Conservation (phyloP, 2,113 vertebrate species). For the Oenanthe oenanthe region DNA sequence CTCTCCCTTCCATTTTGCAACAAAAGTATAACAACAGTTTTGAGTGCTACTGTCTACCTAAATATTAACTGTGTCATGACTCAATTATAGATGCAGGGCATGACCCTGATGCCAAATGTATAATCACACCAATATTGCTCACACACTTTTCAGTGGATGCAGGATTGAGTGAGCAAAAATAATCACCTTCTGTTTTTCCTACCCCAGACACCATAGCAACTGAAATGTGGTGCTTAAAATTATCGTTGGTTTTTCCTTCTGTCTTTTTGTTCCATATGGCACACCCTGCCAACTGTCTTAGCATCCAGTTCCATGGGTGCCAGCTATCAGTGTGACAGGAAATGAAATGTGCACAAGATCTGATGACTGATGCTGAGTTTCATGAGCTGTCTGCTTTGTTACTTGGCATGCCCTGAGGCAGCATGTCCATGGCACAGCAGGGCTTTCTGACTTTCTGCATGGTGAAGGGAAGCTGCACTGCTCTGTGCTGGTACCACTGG, state of each 20-base stretch:
- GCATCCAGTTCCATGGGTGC: not conserved
- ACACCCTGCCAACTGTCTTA: not conserved
- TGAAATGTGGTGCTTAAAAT: not conserved
- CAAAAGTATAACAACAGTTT: not conserved
- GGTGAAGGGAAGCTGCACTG: not conserved
- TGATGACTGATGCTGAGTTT: not conserved
- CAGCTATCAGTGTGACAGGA: not conserved
- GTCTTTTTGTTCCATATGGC: not conserved
- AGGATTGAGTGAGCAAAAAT: not conserved
- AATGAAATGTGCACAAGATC: not conserved
- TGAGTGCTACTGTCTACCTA: not conserved
- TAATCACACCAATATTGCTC: not conserved
- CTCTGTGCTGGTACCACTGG: not conserved
- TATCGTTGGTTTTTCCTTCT: not conserved
- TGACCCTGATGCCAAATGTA: not conserved
- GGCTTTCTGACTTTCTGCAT: accelerated
- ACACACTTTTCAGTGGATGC: not conserved
- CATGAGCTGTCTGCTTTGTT: not conserved
- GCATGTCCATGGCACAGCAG: not conserved
- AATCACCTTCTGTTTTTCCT: not conserved
- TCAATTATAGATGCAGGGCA: not conserved
- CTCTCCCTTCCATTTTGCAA: not conserved
- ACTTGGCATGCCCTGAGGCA: not conserved
- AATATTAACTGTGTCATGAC: not conserved
- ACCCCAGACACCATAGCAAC: not conserved